Base-by-base conservation (phyloP, 2,797 vertebrate genomes). In the Melopsittacus undulatus region DNA sequence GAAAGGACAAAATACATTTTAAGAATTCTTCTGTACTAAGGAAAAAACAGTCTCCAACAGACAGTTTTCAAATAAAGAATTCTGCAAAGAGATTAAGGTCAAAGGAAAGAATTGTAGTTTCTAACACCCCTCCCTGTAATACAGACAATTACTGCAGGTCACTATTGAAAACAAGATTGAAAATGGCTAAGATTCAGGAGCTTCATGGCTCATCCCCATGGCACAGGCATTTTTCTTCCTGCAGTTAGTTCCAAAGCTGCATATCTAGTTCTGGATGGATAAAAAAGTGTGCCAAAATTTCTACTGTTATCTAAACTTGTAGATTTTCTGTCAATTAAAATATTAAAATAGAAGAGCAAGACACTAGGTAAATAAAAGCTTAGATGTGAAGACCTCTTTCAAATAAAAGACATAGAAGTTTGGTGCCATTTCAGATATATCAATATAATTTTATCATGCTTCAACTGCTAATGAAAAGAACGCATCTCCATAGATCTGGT, bases 401-500 rank as follows among this genome's bases (percentile, higher is more conserved):
- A 78, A 78, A 78, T 49, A 8, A 75, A 86, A 88, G 67, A 13
- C 4, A 15, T 11, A 36, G 7, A 8, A 9, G 0, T 43, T 66
- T 10, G 2, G 2, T 56, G 5, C 4, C 14, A 10, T 87, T 69
- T 83, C 42, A 66, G 15, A 30, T 62, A 38, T 9, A 57, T 5
- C 17, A 40, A 10, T 34, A 26, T 36, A 67, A 63, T 30, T 85
- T 67, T 63, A 45, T 45, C 12, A 72, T 6, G 30, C 22, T 56
- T 72, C 40, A 68, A 32, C 32, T 38, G 14, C 7, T 77, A 79
- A 22, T 0, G 30, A 66, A 78, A 52, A 75, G 3, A 10, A 46
- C 3, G 16, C 2, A 52, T 61, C 13, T 62, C 36, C 7, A 3
- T 3, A 51, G 10, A 10, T 72, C 9, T 5, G 4, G 1, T 40